Percentiles rank a stretch among this genome's conserved stretches.
Evolutionary conservation across 2,113 vertebrate species (phyloP).

Genomic region (Sebastes schlegelii): DNA sequence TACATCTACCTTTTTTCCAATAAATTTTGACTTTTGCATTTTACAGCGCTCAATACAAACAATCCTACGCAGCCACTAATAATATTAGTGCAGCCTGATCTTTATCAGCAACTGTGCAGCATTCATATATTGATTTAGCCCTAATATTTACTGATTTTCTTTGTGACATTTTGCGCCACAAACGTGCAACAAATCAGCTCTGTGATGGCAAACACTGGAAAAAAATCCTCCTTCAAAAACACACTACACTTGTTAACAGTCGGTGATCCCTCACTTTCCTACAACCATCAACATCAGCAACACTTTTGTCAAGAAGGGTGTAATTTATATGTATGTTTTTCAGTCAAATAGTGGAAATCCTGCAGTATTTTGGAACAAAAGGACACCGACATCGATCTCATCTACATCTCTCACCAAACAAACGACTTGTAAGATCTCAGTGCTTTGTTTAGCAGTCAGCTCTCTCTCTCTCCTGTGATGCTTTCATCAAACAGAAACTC

Average conservation of each 20-base stretch:
- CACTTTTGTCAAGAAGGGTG: background rate
- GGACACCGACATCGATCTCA: background rate
- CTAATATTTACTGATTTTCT: background rate
- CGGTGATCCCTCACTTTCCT: background rate
- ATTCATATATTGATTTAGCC: no score
- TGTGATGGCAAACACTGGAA: background rate
- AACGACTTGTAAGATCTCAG: background rate
- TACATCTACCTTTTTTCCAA: no score
- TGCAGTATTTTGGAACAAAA: background rate
- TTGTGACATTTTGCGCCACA: no score
- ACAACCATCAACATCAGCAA: background rate
- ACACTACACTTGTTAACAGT: background rate
- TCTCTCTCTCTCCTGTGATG: background rate
- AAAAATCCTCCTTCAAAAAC: background rate
- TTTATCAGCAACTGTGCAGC: no score
- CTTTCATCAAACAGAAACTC: conserved; percentile 20
- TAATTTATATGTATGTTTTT: background rate
- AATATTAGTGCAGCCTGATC: no score
- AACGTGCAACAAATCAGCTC: no score
- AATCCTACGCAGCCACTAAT: no score
- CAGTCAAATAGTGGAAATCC: background rate
- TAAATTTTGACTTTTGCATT: no score
- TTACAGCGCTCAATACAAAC: no score
- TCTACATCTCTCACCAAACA: background rate
- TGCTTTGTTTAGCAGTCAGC: conserved; percentile 5